Percentiles rank a stretch among this genome's conserved stretches.
Conservation (phyloP, 2,113 vertebrate genomes). For the Semnornis frantzii region DNA sequence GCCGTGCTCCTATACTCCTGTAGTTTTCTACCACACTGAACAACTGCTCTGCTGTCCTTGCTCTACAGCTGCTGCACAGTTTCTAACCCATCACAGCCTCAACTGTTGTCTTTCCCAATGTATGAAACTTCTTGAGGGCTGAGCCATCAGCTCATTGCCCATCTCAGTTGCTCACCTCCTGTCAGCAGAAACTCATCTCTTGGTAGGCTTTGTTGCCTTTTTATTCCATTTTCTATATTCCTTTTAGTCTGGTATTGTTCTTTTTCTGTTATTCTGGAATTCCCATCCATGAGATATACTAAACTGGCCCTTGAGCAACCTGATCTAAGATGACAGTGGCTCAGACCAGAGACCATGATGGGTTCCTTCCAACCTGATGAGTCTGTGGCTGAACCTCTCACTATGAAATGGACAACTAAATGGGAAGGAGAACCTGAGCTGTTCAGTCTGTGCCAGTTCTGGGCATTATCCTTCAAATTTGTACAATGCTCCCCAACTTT, state of each 20-base stretch:
- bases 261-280: background rate
- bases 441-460: background rate
- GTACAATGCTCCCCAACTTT: background rate
- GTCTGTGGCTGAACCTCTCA: background rate
- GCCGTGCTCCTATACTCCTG: background rate
- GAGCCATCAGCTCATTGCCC: background rate
- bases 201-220: background rate
- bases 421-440: background rate
- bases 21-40: background rate
- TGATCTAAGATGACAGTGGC: background rate
- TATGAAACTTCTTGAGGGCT: background rate
- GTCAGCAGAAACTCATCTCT: background rate
- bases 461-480: background rate
- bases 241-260: background rate
- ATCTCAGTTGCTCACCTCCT: background rate
- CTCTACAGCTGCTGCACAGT: background rate
- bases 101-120: background rate
- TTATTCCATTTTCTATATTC: background rate
- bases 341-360: background rate
- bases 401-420: background rate
- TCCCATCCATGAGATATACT: background rate
- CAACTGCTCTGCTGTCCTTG: background rate
- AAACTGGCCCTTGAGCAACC: background rate
- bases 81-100: background rate
- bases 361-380: background rate